Evolutionary conservation across 2,888 invertebrate species (phyloP), one percentile per base, ranked within the genome.

Genomic region (Leptogaster cylindrica): DNA sequence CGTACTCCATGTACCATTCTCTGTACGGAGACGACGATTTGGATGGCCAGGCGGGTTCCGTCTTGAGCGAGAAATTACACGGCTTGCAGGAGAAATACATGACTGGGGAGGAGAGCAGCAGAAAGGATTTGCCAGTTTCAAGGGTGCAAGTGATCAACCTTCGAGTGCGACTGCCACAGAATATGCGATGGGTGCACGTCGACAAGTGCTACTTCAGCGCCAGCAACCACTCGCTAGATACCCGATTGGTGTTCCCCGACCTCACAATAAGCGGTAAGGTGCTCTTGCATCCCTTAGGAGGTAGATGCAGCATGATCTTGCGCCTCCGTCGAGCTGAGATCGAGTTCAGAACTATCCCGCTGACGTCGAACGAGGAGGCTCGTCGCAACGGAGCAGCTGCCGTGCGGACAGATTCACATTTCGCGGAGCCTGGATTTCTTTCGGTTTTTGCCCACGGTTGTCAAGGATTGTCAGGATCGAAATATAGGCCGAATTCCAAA

Each of bases 381-480:
- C 52, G 77, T 76, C 67, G 68, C 2, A 76, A 76, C 7, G 73
- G 77, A 1, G 36, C 68, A 2, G 78, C 81, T 8, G 77, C 80
- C 0, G 79, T 80, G 16, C 87, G 89, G 77, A 91, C 91, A 0
- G 91, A 91, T 75, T 91, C 92, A 0, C 91, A 91, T 76, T 93
- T 93, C 74, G 85, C 92, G 0, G 92, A 93, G 73, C 92, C 92
- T 0, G 89, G 92, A 10, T 92, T 92, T 74, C 89, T 92, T 31
- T 92, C 92, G 46, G 91, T 93, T 0, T 92, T 92, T 75, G 92
- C 92, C 0, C 92, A 92, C 71, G 91, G 91, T 0, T 93, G 92
- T 74, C 88, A 89, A 74, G 87, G 77, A 63, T 41, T 51, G n/a
- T 75, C 73, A 25, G 78, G 77, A 8, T 23, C 76, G 77, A 75